Percentiles rank a stretch among this genome's conserved stretches.
phyloP scores from a whole-genome alignment of 1,140 invertebrate species.

The Cotesia glomerata region DNA sequence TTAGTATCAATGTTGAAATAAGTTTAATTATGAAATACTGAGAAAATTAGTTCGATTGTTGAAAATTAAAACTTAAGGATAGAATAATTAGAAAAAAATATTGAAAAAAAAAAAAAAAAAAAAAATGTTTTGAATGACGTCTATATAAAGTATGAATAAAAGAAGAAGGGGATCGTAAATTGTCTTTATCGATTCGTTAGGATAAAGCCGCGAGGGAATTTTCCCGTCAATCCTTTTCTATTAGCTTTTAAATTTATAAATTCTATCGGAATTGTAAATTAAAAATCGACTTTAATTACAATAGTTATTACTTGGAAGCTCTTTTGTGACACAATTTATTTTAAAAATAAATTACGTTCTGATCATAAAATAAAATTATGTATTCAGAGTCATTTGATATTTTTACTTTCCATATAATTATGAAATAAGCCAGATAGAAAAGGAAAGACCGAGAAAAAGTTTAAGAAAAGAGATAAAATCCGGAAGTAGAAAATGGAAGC shows the following conservation, averaged over 20 bases:
- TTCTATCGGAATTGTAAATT: too few species aligned
- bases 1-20: too few species aligned
- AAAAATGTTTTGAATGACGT: not conserved
- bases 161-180: conserved; percentile 18
- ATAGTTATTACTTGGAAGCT: too few species aligned
- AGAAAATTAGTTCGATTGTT: too few species aligned
- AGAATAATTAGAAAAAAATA: not conserved
- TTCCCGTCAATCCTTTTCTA: conserved; percentile 1
- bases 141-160: conserved; percentile 4
- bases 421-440: not conserved
- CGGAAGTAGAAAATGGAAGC: not conserved
- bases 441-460: not conserved
- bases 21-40: too few species aligned
- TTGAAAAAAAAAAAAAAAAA: not conserved
- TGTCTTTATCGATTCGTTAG: conserved; percentile 25
- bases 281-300: too few species aligned
- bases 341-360: too few species aligned
- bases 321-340: too few species aligned
- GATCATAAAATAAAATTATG: too few species aligned
- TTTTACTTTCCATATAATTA: not conserved
- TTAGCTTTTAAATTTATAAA: not conserved
- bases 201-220: conserved; percentile 14
- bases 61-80: too few species aligned
- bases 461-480: not conserved
- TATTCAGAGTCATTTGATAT: not conserved